Conservation (phyloP, 2,113 vertebrate species). For the Cnemophilus loriae region DNA sequence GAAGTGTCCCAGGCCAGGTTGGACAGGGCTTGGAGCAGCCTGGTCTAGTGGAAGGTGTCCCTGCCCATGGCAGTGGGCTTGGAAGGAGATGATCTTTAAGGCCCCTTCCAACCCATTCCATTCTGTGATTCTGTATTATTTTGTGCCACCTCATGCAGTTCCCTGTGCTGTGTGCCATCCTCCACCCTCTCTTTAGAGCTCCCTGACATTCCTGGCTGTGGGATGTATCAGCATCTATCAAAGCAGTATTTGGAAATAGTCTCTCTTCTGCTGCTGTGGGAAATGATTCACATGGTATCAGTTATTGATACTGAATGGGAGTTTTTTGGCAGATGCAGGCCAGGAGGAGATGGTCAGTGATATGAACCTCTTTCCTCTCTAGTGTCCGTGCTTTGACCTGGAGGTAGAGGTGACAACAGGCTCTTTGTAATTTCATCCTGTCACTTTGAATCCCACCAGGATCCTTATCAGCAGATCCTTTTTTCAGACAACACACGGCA, state of each 20-base stretch:
- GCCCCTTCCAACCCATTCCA: neutral
- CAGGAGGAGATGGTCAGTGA: neutral
- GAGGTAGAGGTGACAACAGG: neutral
- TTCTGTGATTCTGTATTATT: neutral
- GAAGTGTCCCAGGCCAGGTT: neutral
- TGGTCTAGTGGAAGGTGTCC: neutral
- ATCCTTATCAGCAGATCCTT: neutral
- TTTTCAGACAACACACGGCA: neutral
- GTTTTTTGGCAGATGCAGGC: neutral
- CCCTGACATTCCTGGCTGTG: neutral
- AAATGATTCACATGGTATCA: neutral
- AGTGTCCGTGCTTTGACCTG: neutral
- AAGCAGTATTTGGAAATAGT: neutral
- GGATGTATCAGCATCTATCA: neutral
- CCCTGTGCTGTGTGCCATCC: neutral
- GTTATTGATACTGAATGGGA: neutral
- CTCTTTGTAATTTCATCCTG: slow-evolving; percentile 11
- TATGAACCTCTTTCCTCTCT: neutral
- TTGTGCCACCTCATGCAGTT: neutral
- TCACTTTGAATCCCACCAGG: neutral
- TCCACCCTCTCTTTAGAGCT: neutral
- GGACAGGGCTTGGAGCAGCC: neutral
- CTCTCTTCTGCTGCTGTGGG: neutral
- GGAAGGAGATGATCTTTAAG: neutral
- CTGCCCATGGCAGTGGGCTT: neutral